Evolutionary conservation across 2,888 invertebrate genomes (phyloP), one percentile per base, ranked within the genome.

Genomic region (Leptarthrus brevirostris): DNA sequence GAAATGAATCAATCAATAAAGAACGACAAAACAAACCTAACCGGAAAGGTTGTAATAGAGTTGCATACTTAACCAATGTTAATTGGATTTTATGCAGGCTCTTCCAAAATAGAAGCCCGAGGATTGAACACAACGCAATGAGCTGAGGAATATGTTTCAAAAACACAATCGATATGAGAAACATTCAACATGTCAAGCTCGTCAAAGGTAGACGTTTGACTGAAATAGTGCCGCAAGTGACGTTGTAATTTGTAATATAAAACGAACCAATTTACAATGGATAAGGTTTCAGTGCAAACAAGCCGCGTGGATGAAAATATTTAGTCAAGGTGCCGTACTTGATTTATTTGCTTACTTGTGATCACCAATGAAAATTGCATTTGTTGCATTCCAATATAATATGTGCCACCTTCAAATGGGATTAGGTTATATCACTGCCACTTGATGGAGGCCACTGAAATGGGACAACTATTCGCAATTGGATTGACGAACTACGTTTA

Each of bases 51-150:
- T 24, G 8, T 14, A 44, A 64, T 44, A 44, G 22, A 64, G n/a
- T 24, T 64, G 47, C 18, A 40, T 36, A 47, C 18, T 24, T 44
- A 24, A 64, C 64, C 40, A 64, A 40, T 24, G n/a, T 12, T 64
- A 64, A 64, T 64, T 64, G 64, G 64, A 64, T 64, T 64, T 24
- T n/a, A 10, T 64, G 22, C 44, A 24, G 44, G 64, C 24, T 64
- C 24, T 22, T 22, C 64, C 44, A 44, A 44, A 64, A 64, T 16
- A 34, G 14, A 26, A 44, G 64, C 64, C 64, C 12, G 12, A 24
- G 22, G 44, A 61, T 40, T 61, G 30, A 56, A 30, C 16, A 56
- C 56, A 58, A 36, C 30, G 18, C 8, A 1, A 49, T 4, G 16
- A 20, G 18, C 3, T 12, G 40, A 40, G 44, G 16, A 40, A 24